Evolutionary conservation across 1,140 invertebrate species (phyloP), one percentile per base, ranked within the genome.

Genomic region (Drosophila nebulosa): DNA sequence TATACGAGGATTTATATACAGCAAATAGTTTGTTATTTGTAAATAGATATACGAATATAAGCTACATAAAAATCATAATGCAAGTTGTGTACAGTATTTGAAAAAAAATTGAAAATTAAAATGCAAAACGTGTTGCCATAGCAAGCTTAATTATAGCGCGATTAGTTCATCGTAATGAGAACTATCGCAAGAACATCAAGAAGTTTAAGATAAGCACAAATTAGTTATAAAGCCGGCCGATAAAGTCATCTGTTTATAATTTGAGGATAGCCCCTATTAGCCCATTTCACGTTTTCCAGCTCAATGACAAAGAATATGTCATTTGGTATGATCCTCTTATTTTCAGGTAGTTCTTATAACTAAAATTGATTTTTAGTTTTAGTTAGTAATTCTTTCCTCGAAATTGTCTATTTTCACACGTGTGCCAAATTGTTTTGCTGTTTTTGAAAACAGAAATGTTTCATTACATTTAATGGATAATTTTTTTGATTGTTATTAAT

Each of bases 11-110:
- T 63, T 53, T 75, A 75, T 76, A 55, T 85, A 85, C 81, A 85
- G 10, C 53, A 66, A 75, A 75, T 74, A 42, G 52, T 74, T 61
- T 14, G 64, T 32, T 58, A 64, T 73, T 73, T 78, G 72, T 67
- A 62, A 77, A 81, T 70, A 16, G 27, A 66, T 71, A 64, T 79
- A 81, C 51, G 63, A 50, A 67, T 67, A 56, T 68, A 71, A 79
- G 79, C 79, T 84, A 88, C 84, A 62, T 84, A 42, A 76, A 89
- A 79, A 75, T 64, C 76, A 75, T 79, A 72, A 77, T 60, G 70
- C 64, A 79, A 69, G 70, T 67, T 27, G 36, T 32, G 55, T 62
- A 63, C 12, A 50, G 70, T 71, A 57, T 42, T 22, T n/a, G n/a
- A 27, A 51, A 22, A 14, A 63, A 78, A 78, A 65, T 63, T 57